Percentiles rank a stretch among this genome's conserved stretches.
Conservation (phyloP, 2,888 invertebrate genomes). For the Itoplectis maculator region DNA sequence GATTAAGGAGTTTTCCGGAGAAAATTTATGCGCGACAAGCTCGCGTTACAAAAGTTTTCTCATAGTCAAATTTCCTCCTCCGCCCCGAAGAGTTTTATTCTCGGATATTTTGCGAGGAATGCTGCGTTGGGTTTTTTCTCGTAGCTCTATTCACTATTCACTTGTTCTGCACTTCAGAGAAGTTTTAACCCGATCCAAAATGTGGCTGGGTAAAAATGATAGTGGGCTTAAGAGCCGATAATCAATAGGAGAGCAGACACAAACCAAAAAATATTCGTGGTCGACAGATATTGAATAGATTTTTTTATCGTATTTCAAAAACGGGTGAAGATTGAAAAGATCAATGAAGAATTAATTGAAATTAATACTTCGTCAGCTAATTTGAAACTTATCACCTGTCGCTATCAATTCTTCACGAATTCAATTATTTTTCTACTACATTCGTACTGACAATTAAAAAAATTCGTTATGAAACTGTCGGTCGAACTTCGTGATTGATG, state of each 20-base stretch:
- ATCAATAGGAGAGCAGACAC: no score
- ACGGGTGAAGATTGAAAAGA: not conserved
- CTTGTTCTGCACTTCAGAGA: conserved; percentile 19
- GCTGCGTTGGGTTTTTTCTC: conserved; percentile 35
- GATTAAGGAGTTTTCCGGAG: conserved; percentile 54
- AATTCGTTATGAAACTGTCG: not conserved
- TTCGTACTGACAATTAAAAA: not conserved
- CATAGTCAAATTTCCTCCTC: conserved; percentile 48
- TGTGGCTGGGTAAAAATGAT: conserved; percentile 48
- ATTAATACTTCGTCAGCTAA: not conserved
- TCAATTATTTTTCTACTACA: not conserved
- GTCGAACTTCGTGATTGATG: not conserved
- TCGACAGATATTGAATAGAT: no score
- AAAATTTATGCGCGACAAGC: conserved; percentile 56
- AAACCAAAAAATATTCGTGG: no score
- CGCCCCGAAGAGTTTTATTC: conserved; percentile 31
- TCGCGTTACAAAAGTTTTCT: conserved; percentile 60
- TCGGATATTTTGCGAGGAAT: conserved; percentile 52
- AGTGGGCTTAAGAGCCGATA: no score
- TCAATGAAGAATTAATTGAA: not conserved
- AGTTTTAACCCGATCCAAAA: conserved; percentile 56
- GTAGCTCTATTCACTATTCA: conserved; percentile 9
- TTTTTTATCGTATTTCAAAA: no score
- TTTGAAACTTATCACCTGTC: not conserved
- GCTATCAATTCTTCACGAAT: not conserved